phyloP scores from a whole-genome alignment of 2,797 vertebrate species.

The Borostomias antarcticus region DNA sequence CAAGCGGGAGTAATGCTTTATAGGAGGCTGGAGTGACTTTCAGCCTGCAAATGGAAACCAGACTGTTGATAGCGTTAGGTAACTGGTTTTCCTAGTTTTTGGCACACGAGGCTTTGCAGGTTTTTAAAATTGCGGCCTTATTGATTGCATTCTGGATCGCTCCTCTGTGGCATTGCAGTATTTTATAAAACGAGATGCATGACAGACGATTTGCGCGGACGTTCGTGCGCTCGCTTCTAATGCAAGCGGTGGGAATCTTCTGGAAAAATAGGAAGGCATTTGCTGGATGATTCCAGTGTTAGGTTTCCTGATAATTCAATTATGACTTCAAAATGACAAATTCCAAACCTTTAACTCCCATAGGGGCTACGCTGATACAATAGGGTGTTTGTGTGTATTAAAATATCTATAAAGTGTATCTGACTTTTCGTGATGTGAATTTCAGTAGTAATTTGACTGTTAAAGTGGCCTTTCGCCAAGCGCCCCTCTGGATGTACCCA shows the following conservation, averaged over 20 bases:
- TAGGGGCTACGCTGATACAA: no score
- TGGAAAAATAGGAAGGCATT: background rate
- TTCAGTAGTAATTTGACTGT: constrained; percentile 20
- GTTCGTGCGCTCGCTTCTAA: constrained; percentile 21
- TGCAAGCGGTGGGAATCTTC: background rate
- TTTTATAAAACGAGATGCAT: constrained; percentile 23
- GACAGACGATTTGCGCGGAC: constrained; percentile 18
- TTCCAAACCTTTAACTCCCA: no score
- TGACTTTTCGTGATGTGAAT: background rate
- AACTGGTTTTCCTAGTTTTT: constrained; percentile 22
- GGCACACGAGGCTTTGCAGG: constrained; percentile 28
- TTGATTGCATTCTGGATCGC: constrained; percentile 46
- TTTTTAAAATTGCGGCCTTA: constrained; percentile 57
- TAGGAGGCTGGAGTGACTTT: constrained; percentile 43
- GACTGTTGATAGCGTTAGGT: constrained; percentile 24
- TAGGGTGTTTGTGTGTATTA: no score
- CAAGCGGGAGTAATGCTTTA: constrained; percentile 35
- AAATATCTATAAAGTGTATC: no score
- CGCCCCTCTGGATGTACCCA: background rate
- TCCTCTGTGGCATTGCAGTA: constrained; percentile 22
- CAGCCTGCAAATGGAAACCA: constrained; percentile 44
- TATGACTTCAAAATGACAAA: no score
- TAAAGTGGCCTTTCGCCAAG: constrained; percentile 4
- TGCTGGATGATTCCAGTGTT: background rate
- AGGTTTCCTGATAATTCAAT: constrained; percentile 31